Evolutionary conservation across 2,888 invertebrate genomes (phyloP).

Genomic region (Helleia helle): DNA sequence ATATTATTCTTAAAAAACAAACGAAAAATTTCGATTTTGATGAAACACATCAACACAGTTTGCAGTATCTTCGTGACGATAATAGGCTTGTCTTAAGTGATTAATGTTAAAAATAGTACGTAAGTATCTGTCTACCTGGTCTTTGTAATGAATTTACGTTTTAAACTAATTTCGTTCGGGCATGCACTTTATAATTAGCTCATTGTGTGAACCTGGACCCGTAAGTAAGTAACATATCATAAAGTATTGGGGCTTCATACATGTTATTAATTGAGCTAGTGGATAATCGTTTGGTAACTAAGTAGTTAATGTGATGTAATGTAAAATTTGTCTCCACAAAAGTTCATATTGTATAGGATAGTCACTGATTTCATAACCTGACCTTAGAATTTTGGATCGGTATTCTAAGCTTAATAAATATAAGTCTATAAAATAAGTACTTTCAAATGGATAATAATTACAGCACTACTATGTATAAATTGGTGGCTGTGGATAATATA

Average conservation of each 20-base stretch:
- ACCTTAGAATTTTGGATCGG: slow-evolving; percentile 6
- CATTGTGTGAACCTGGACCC: slow-evolving; percentile 7
- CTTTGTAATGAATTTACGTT: no score
- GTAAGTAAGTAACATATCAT: slow-evolving; percentile 12
- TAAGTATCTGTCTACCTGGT: no score
- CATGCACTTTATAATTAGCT: no score
- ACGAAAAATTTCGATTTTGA: no score
- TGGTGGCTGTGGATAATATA: slow-evolving; percentile 21
- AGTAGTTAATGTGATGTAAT: not conserved
- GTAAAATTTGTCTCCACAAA: not conserved
- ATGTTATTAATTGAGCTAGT: slow-evolving; percentile 3
- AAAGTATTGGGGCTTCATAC: slow-evolving; percentile 6
- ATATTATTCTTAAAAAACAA: no score
- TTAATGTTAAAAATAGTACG: no score
- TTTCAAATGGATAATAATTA: slow-evolving; percentile 13
- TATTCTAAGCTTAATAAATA: not conserved
- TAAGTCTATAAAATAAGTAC: slow-evolving; percentile 10
- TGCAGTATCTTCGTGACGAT: no score
- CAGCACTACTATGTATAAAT: slow-evolving; percentile 17
- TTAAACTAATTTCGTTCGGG: no score
- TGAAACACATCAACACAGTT: no score
- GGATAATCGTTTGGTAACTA: slow-evolving; percentile 1
- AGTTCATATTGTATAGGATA: not conserved
- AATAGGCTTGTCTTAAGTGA: no score
- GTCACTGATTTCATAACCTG: not conserved